phyloP scores from a whole-genome alignment of 1,140 invertebrate genomes.

The Choristoneura fumiferana region DNA sequence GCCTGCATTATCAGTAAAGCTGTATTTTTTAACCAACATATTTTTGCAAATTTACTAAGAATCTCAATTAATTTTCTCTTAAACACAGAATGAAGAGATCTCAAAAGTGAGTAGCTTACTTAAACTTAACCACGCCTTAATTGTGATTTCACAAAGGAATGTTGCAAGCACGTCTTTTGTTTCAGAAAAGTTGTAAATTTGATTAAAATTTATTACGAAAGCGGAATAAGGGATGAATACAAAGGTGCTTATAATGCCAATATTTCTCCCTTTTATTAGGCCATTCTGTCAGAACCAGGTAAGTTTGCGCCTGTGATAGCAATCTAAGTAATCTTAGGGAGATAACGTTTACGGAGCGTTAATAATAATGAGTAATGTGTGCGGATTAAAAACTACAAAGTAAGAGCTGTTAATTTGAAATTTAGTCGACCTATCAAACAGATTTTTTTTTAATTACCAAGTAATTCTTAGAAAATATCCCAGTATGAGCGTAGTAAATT shows the following conservation, averaged over 20 bases:
- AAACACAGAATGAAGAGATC: not conserved
- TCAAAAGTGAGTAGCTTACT: not conserved
- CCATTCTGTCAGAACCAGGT: not conserved
- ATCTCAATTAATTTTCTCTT: too few species aligned
- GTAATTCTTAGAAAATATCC: slow-evolving; percentile 19
- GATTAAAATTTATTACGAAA: slow-evolving; percentile 24
- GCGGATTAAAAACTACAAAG: too few species aligned
- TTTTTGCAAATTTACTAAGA: too few species aligned
- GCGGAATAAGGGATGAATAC: slow-evolving; percentile 21
- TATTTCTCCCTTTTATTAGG: slow-evolving; percentile 16
- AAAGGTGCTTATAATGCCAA: slow-evolving; percentile 15
- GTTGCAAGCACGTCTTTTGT: slow-evolving; percentile 17
- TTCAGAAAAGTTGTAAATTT: slow-evolving; percentile 20
- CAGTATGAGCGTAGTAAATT: slow-evolving; percentile 23
- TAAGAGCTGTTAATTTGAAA: too few species aligned
- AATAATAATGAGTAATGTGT: too few species aligned
- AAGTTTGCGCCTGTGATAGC: not conserved
- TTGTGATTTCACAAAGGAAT: slow-evolving; percentile 19
- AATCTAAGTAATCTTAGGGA: too few species aligned
- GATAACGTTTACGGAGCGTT: too few species aligned
- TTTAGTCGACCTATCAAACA: too few species aligned
- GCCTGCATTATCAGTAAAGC: too few species aligned
- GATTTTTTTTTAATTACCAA: slow-evolving; percentile 2
- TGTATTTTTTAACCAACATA: too few species aligned
- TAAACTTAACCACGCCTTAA: slow-evolving; percentile 9